Conservation (phyloP, 2,888 invertebrate genomes). For the Pollenia amentaria region DNA sequence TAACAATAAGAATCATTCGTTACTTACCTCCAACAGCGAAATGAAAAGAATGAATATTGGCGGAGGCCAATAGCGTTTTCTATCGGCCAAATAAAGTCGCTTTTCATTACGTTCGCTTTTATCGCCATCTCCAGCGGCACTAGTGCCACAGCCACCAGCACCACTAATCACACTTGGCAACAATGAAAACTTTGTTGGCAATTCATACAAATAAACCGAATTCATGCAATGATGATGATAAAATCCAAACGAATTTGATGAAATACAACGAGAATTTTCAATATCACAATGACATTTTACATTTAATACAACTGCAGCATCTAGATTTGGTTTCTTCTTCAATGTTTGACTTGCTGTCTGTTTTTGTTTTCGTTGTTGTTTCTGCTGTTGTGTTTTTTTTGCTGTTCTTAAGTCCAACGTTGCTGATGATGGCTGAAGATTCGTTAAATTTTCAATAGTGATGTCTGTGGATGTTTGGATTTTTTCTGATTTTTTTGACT, state of each 20-base stretch:
- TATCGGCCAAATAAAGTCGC: conserved; percentile 94
- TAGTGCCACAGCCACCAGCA: conserved; percentile 19
- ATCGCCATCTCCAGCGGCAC: background rate
- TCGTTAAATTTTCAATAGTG: conserved; percentile 76
- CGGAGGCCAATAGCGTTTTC: conserved; percentile 97
- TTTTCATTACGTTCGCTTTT: conserved; percentile 35
- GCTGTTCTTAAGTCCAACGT: background rate
- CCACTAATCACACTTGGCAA: conserved; percentile 61
- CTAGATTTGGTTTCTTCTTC: conserved; percentile 41
- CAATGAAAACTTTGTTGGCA: conserved; percentile 68
- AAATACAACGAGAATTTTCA: conserved; percentile 32
- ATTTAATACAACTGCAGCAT: conserved; percentile 71
- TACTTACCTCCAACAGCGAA: conserved; percentile 95
- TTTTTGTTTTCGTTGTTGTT: background rate
- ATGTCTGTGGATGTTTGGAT: conserved; percentile 80
- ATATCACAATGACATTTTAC: conserved; percentile 62
- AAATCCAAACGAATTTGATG: conserved; percentile 49
- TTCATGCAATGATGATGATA: conserved; percentile 56
- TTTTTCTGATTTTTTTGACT: conserved; percentile 74
- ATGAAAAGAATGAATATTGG: conserved; percentile 96
- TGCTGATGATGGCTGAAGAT: conserved; percentile 16
- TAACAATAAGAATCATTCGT: background rate
- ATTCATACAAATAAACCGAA: conserved; percentile 60
- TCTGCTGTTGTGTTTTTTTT: background rate
- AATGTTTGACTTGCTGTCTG: conserved; percentile 10